A percentile compares a stretch with the other conserved stretches of the same genome.
Evolutionary conservation across 2,888 invertebrate species (phyloP).

Genomic region (Philaethria dido): DNA sequence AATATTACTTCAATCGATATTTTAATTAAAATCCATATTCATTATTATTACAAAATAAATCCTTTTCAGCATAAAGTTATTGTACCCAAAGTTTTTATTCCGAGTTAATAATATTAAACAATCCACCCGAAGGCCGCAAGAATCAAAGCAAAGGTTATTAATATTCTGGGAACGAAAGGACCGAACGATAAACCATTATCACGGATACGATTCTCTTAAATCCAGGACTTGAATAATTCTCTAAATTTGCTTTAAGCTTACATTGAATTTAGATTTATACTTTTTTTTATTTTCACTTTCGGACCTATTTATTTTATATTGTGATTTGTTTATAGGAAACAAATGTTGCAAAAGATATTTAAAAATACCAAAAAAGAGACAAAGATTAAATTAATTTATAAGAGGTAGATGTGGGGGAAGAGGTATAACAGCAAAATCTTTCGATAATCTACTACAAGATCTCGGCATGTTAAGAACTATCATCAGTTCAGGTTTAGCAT

Average conservation of each 20-base stretch:
- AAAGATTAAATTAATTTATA: no score
- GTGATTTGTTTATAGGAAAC: no score
- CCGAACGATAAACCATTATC: conserved; percentile 53
- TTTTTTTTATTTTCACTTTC: conserved; percentile 12
- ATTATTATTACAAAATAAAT: conserved; percentile 1
- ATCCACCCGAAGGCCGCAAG: conserved; percentile 10
- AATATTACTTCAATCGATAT: no score
- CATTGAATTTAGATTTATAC: conserved; percentile 9
- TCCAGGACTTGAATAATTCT: conserved; percentile 26
- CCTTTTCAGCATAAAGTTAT: background rate
- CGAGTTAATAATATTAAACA: conserved; percentile 21
- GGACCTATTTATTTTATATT: background rate
- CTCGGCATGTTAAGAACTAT: no score
- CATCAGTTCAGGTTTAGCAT: no score
- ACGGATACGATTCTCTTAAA: conserved; percentile 40
- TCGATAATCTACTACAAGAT: no score
- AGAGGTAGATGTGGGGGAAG: no score
- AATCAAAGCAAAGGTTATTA: conserved; percentile 45
- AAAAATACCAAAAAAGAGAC: no score
- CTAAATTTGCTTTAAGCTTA: conserved; percentile 12
- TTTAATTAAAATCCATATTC: background rate
- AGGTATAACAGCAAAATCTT: no score
- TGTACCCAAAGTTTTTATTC: background rate
- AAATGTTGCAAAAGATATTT: no score
- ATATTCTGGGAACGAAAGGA: conserved; percentile 55